Base-by-base conservation (phyloP, 2,888 invertebrate genomes). In the Yponomeuta plumbellus region DNA sequence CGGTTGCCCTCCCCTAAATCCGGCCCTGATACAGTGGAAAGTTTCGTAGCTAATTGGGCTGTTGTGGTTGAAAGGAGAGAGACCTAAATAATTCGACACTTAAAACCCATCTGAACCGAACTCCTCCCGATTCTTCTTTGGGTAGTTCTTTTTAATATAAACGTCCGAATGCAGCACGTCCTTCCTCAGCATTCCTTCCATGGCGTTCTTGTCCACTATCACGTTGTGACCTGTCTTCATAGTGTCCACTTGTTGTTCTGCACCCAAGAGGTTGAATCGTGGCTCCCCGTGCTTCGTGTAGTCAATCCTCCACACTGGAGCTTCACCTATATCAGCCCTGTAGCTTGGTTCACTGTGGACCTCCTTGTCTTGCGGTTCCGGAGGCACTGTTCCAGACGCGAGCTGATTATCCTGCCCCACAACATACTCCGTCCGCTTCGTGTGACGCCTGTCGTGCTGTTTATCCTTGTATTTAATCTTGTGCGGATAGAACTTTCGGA, bases 251-350 rank as follows among this genome's bases (percentile, higher is more conserved):
- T 17, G 59, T 8, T 62, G 39, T 17, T 17, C 13, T 17, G 17
- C 10, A 5, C 20, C 76, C 20, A 84, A 79, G 70, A 79, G 72
- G 70, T 84, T 83, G 0, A 85, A 39, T 39, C 80, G 81, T 0
- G 88, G 84, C 10, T 86, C 85, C 0, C 87, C 88, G 66, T 88
- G 89, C 70, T 86, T 88, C 77, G 78, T 80, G 70, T 89, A 90
- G 70, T 90, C 89, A 66, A 89, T 88, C 66, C 86, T 73, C 90
- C 90, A 90, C 0, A 85, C 80, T 0, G 88, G 81, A 0, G 81
- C 75, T 21, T 85, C 78, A 0, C 71, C 44, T 17, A 52, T 3
- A 17, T 52, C 44, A 17, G 13, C 44, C 17, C 44, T 13, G 17
- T 52, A 52, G 44, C 2, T 52, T 1, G 44, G 44, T 3, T 13